Percentiles rank a stretch among this genome's conserved stretches.
Evolutionary conservation across 2,113 vertebrate genomes (phyloP).

Genomic region (Gnathonemus echidnorhynchus): DNA sequence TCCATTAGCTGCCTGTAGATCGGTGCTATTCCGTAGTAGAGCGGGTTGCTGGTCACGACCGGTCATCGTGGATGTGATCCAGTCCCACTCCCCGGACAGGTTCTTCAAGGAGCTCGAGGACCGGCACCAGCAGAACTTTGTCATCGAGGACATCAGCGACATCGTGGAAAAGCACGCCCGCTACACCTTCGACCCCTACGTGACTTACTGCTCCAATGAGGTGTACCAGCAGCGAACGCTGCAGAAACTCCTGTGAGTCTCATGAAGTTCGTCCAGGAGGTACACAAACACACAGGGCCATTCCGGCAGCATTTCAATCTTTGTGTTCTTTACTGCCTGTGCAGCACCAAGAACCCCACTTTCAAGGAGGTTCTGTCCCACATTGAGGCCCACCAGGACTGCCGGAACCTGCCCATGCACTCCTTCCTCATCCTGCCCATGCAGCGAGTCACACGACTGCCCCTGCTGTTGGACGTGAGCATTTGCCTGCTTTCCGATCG

Average conservation of each 20-base stretch:
- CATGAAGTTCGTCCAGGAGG: neutral
- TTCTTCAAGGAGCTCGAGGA: conserved; percentile 89
- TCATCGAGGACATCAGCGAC: conserved; percentile 86
- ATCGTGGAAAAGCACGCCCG: conserved; percentile 77
- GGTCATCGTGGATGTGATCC: neutral
- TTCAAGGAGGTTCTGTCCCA: conserved; percentile 81
- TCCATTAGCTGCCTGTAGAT: neutral
- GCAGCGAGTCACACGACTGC: conserved; percentile 94
- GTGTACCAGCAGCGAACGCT: conserved; percentile 94
- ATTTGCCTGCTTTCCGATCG: neutral
- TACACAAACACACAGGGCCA: neutral
- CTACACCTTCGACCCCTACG: conserved; percentile 83
- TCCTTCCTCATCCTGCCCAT: conserved; percentile 98
- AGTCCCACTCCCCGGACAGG: conserved; percentile 46
- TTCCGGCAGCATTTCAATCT: neutral
- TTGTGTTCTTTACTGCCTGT: neutral
- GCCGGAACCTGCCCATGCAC: conserved; percentile 90
- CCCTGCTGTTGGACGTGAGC: conserved; percentile 94
- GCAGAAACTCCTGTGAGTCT: conserved; percentile 81
- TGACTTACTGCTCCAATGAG: conserved; percentile 95
- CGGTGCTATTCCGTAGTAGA: neutral
- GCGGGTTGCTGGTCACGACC: neutral
- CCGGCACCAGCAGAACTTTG: conserved; percentile 75
- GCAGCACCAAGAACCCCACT: conserved; percentile 66
- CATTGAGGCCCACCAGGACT: conserved; percentile 84